phyloP scores from a whole-genome alignment of 2,888 invertebrate genomes.

The Rotaria socialis region DNA sequence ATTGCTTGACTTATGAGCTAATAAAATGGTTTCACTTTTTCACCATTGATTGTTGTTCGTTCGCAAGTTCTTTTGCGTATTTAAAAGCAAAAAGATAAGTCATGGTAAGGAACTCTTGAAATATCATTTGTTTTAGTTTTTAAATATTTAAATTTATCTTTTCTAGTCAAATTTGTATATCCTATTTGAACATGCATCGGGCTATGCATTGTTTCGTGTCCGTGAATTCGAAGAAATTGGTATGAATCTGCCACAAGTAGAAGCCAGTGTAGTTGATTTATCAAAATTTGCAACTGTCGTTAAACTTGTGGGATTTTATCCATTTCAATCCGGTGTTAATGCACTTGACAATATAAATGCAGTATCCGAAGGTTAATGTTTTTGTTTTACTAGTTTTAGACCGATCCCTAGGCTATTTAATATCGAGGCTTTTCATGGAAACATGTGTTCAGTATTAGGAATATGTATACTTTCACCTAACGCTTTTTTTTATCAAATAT shows the following conservation, averaged over 20 bases:
- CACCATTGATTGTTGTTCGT: too few relatives aligned
- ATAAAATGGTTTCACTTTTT: neutral
- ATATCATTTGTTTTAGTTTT: too few relatives aligned
- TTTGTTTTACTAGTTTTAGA: neutral
- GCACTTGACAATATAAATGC: slow-evolving; percentile 92
- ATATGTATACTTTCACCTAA: too few relatives aligned
- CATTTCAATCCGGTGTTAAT: slow-evolving; percentile 72
- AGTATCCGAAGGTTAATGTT: slow-evolving; percentile 77
- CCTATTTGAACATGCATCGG: slow-evolving; percentile 92
- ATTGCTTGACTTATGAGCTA: neutral
- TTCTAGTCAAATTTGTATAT: slow-evolving; percentile 53
- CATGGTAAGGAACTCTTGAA: too few relatives aligned
- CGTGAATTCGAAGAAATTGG: slow-evolving; percentile 92
- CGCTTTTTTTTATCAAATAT: too few relatives aligned
- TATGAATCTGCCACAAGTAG: slow-evolving; percentile 77
- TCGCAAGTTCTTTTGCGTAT: too few relatives aligned
- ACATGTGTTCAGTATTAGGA: too few relatives aligned
- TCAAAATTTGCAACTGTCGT: slow-evolving; percentile 83
- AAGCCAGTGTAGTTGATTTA: slow-evolving; percentile 78
- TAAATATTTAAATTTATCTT: too few relatives aligned
- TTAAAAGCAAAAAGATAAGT: too few relatives aligned
- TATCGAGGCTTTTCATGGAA: too few relatives aligned
- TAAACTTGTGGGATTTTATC: slow-evolving; percentile 78
- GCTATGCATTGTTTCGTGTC: slow-evolving; percentile 83
- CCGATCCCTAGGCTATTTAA: too few relatives aligned